phyloP scores from a whole-genome alignment of 2,888 invertebrate genomes.

The Dryadula phaetusa region DNA sequence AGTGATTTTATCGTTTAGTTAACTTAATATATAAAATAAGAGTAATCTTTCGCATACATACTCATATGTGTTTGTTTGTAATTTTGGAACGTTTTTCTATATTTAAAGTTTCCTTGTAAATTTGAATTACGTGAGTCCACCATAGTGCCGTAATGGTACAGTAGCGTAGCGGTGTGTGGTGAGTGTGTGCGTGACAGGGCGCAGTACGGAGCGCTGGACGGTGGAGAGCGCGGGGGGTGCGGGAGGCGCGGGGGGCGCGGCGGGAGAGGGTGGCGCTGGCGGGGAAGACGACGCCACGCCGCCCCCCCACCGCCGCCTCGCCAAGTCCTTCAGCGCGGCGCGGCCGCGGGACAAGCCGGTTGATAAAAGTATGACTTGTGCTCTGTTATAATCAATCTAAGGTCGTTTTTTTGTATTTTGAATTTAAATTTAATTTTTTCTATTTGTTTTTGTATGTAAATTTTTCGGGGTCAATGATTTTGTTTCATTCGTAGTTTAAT shows the following conservation, averaged over 20 bases:
- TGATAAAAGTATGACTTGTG: constrained; percentile 64
- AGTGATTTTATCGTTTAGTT: too few relatives aligned
- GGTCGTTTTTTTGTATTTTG: background rate
- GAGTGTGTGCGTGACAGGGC: constrained; percentile 66
- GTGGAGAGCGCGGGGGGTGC: constrained; percentile 65
- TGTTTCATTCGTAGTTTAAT: too few relatives aligned
- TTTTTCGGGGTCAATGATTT: too few relatives aligned
- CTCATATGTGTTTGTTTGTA: too few relatives aligned
- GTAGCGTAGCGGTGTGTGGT: constrained; percentile 44
- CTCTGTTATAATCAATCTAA: background rate
- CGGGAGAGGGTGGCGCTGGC: constrained; percentile 57
- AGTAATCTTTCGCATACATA: too few relatives aligned
- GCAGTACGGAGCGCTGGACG: constrained; percentile 61
- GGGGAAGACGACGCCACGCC: constrained; percentile 90
- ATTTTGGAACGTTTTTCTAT: too few relatives aligned
- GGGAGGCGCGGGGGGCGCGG: constrained; percentile 49
- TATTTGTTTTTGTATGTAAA: too few relatives aligned
- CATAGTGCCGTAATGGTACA: background rate
- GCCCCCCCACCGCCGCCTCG: constrained; percentile 93
- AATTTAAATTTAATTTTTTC: background rate
- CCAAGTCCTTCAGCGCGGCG: constrained; percentile 95
- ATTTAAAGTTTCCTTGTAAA: too few relatives aligned
- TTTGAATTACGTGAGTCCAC: background rate
- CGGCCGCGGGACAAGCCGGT: constrained; percentile 61
- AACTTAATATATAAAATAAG: too few relatives aligned